Percentiles rank a stretch among this genome's conserved stretches.
Conservation (phyloP, 2,797 vertebrate genomes). For the Natrix natrix region DNA sequence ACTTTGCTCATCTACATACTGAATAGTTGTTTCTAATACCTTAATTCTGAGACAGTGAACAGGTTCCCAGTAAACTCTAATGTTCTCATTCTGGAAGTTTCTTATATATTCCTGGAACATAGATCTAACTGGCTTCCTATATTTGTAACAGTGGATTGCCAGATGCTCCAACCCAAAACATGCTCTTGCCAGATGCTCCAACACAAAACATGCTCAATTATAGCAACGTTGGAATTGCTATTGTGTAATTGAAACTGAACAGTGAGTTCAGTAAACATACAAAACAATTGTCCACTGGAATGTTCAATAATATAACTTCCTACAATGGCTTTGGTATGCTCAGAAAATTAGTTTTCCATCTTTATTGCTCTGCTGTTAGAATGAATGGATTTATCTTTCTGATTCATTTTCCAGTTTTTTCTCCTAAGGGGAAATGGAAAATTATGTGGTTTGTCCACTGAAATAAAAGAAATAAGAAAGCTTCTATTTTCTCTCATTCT, state of each 20-base stretch:
- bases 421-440: conserved; percentile 68
- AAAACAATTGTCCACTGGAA: conserved; percentile 39
- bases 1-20: not conserved
- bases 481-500: conserved; percentile 52
- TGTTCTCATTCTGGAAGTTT: not conserved
- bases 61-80: not conserved
- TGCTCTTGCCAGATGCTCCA: not conserved
- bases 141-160: conserved; percentile 14
- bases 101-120: conserved; percentile 25
- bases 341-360: conserved; percentile 72
- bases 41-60: not conserved
- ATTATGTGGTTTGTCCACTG: conserved; percentile 56
- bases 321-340: conserved; percentile 42
- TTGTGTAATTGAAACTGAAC: conserved; percentile 30
- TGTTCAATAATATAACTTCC: conserved; percentile 23
- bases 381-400: conserved; percentile 62
- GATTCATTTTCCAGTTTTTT: conserved; percentile 72
- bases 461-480: conserved; percentile 33
- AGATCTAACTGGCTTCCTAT: conserved; percentile 3
- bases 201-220: conserved; percentile 16
- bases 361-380: conserved; percentile 64
- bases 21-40: not conserved
- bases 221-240: conserved; percentile 6
- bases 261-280: conserved; percentile 33
- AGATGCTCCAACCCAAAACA: conserved; percentile 29